These are phyloP conservation scores for Dicrostonyx torquatus DNA, from an alignment of 2,797 vertebrate species.

Conservation along the genomic window DNA sequence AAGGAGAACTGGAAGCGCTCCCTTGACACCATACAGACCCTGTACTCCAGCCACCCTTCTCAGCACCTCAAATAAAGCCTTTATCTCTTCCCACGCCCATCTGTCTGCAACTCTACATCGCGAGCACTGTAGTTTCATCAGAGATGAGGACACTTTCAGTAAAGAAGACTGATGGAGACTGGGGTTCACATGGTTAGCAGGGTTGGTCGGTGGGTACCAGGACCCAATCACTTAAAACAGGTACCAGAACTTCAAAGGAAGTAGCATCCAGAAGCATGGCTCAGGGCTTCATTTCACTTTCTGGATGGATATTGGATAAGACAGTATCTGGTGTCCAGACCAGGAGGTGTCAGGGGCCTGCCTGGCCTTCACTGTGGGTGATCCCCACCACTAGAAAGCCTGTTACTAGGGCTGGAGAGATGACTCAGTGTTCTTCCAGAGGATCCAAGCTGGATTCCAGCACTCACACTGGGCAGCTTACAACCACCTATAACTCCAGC, in stretches of 20 bases:
- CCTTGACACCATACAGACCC: conserved; percentile 42
- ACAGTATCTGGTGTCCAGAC: background rate
- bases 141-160: background rate
- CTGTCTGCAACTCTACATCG: background rate
- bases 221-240: background rate
- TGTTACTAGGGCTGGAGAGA: background rate
- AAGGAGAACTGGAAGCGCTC: conserved; percentile 72
- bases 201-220: background rate
- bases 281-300: background rate
- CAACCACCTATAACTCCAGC: background rate
- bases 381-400: background rate
- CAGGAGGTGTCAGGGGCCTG: background rate
- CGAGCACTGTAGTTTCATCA: background rate
- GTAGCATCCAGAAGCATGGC: background rate
- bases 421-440: background rate
- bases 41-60: background rate
- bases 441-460: background rate
- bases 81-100: background rate
- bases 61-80: conserved; percentile 47
- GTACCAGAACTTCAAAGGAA: background rate
- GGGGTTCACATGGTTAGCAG: background rate
- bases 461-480: background rate
- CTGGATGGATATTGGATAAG: conserved; percentile 91
- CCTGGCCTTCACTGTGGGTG: too few relatives aligned
- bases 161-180: background rate